These are phyloP conservation scores for Himalopsyche anomala DNA, from an alignment of 2,888 invertebrate genomes.

Conservation along the genomic window DNA sequence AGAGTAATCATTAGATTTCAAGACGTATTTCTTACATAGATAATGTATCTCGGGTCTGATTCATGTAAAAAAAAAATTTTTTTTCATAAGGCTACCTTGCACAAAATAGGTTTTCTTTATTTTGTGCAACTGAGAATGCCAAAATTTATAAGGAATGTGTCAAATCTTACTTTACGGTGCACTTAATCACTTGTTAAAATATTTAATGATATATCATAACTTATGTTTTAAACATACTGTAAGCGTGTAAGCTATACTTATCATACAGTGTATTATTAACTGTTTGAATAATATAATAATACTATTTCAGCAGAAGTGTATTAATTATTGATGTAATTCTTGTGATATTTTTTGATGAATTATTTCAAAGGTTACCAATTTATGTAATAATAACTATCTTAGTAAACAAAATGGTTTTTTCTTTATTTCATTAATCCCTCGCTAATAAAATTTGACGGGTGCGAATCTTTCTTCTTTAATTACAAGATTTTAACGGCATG, in stretches of 20 bases:
- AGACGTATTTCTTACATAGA: too few relatives aligned
- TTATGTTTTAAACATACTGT: constrained; percentile 35
- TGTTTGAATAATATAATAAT: constrained; percentile 22
- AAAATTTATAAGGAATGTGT: constrained; percentile 31
- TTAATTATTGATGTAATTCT: constrained; percentile 32
- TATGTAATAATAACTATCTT: constrained; percentile 43
- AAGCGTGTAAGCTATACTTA: constrained; percentile 16
- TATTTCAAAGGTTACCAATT: constrained; percentile 38
- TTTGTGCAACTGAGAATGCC: constrained; percentile 7
- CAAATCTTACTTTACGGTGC: constrained; percentile 31
- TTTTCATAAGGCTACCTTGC: too few relatives aligned
- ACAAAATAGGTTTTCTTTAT: too few relatives aligned
- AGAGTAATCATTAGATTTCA: too few relatives aligned
- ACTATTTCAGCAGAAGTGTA: constrained; percentile 25
- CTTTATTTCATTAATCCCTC: background rate
- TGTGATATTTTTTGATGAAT: constrained; percentile 40
- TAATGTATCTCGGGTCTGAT: too few relatives aligned
- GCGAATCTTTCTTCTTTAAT: too few relatives aligned
- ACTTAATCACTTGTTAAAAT: constrained; percentile 37
- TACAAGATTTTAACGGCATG: too few relatives aligned
- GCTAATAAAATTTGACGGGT: too few relatives aligned
- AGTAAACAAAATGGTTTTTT: background rate
- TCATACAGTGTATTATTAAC: background rate
- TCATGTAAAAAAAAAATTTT: too few relatives aligned
- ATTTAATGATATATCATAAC: constrained; percentile 13